phyloP scores from a whole-genome alignment of 2,113 vertebrate species.

The Galbula dea region DNA sequence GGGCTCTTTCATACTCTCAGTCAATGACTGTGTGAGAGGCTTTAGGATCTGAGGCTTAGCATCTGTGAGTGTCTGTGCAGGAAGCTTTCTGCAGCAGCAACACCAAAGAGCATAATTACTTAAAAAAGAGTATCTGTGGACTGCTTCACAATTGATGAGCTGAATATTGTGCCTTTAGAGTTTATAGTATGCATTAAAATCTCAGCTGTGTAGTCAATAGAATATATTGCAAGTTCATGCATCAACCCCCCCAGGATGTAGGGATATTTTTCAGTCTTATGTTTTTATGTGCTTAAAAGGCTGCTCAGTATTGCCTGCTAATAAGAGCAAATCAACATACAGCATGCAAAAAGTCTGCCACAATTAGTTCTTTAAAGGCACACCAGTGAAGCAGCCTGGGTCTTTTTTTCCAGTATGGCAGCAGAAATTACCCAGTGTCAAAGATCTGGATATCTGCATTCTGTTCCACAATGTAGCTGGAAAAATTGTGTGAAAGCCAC shows the following conservation, averaged over 20 bases:
- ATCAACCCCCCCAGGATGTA: not conserved
- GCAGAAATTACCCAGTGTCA: not conserved
- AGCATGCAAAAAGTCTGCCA: not conserved
- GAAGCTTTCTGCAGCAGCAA: not conserved
- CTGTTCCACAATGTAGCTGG: not conserved
- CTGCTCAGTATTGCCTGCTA: not conserved
- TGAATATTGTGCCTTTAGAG: not conserved
- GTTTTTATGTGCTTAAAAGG: not conserved
- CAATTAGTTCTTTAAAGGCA: not conserved
- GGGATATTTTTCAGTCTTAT: not conserved
- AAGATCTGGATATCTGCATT: not conserved
- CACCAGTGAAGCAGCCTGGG: accelerated
- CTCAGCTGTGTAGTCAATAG: not conserved
- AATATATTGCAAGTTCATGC: not conserved
- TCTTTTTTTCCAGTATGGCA: not conserved
- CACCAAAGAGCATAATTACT: not conserved
- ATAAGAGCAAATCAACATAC: not conserved
- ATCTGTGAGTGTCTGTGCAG: not conserved
- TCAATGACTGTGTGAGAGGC: not conserved
- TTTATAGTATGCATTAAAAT: not conserved
- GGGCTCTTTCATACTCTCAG: not conserved
- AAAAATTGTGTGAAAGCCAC: not conserved
- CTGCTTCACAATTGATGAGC: not conserved
- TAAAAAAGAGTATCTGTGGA: not conserved
- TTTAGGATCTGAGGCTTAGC: not conserved